These are phyloP conservation scores for Crotalus tigris DNA, from an alignment of 2,113 vertebrate species.

Conservation along the genomic window DNA sequence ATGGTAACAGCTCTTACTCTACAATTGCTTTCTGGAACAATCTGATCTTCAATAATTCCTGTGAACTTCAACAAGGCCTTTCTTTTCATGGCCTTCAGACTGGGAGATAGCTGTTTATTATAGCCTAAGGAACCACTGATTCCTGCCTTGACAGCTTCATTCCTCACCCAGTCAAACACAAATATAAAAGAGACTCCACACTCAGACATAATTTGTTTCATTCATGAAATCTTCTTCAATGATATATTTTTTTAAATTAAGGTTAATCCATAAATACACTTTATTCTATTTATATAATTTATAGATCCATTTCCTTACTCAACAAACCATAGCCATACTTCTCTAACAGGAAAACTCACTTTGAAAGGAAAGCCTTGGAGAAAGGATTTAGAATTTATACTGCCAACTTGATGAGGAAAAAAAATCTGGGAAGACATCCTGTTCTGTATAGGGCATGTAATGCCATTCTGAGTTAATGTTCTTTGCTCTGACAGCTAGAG, in stretches of 20 bases:
- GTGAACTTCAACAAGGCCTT: not conserved
- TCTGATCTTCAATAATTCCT: not conserved
- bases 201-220: not conserved
- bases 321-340: not conserved
- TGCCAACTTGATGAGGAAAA: not conserved
- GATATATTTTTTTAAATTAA: not conserved
- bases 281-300: not conserved
- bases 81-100: not conserved
- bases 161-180: not conserved
- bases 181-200: not conserved
- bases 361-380: not conserved
- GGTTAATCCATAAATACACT: not conserved
- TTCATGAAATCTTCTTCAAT: not conserved
- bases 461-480: not conserved
- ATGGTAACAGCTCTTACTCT: not conserved
- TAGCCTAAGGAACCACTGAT: not conserved
- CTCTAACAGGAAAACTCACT: not conserved
- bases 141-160: not conserved
- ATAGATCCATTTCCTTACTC: not conserved
- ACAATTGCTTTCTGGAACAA: not conserved
- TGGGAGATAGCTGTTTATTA: not conserved
- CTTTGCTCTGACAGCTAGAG: not conserved
- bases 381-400: not conserved
- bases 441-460: not conserved
- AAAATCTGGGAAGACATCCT: not conserved